Evolutionary conservation across 2,888 invertebrate species (phyloP).

Genomic region (Tanytarsus gracilentus): DNA sequence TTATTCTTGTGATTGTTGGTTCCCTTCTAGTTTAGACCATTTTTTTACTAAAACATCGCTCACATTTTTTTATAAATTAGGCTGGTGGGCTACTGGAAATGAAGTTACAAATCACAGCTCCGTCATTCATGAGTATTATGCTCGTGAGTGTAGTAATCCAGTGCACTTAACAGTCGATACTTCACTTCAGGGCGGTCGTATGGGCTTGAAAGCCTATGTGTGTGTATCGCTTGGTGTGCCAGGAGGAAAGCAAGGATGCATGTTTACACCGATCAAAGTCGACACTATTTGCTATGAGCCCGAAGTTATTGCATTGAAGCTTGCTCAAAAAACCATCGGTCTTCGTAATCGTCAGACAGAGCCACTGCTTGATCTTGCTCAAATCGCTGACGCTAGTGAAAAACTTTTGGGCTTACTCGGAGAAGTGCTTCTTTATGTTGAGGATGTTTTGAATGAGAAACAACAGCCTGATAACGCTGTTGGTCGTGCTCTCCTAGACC

Average conservation of each 20-base stretch:
- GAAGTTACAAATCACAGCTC: conserved; percentile 97
- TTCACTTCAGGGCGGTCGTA: conserved; percentile 72
- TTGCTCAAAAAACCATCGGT: conserved; percentile 74
- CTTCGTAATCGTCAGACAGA: conserved; percentile 48
- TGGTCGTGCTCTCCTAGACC: conserved; percentile 80
- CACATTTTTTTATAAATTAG: conserved; percentile 38
- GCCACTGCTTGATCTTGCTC: conserved; percentile 63
- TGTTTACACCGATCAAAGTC: conserved; percentile 94
- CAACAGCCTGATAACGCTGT: conserved; percentile 73
- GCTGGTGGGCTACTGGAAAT: conserved; percentile 98
- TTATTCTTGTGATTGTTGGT: too few species aligned
- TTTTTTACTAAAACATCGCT: background rate
- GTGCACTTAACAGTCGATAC: conserved; percentile 95
- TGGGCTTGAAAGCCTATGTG: conserved; percentile 90
- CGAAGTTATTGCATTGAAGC: conserved; percentile 71
- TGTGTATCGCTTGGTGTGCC: conserved; percentile 92
- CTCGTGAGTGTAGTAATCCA: conserved; percentile 87
- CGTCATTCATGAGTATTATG: conserved; percentile 95
- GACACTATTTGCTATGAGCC: conserved; percentile 85
- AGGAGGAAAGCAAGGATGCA: conserved; percentile 82
- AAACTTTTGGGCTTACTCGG: conserved; percentile 69
- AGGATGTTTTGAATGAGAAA: conserved; percentile 79
- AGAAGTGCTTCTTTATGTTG: conserved; percentile 74
- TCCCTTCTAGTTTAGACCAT: too few species aligned
- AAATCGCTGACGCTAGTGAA: conserved; percentile 76